Percentiles rank a stretch among this genome's conserved stretches.
These are phyloP conservation scores for Oryzias dopingdopingensis DNA, from an alignment of 2,797 vertebrate genomes.

Conservation along the genomic window DNA sequence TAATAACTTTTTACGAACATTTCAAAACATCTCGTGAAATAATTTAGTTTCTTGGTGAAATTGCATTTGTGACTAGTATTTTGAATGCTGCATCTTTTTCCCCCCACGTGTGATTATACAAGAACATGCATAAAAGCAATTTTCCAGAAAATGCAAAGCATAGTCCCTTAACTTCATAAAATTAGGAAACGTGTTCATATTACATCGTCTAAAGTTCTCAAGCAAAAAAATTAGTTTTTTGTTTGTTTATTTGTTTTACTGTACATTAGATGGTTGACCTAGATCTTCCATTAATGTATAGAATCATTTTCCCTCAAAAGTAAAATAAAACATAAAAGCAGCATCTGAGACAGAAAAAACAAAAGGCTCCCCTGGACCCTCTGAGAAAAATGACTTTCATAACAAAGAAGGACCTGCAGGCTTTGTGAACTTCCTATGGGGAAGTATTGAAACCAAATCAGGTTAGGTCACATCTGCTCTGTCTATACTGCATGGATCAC, in stretches of 20 bases:
- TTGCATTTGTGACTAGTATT: too few species aligned
- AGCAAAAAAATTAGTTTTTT: too few species aligned
- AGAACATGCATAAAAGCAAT: too few species aligned
- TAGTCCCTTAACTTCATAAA: constrained; percentile 38
- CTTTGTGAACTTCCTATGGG: constrained; percentile 78
- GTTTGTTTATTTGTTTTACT: too few species aligned
- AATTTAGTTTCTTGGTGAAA: too few species aligned
- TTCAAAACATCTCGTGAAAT: too few species aligned
- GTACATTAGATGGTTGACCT: neutral
- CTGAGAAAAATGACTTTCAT: constrained; percentile 73
- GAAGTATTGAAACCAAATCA: constrained; percentile 81
- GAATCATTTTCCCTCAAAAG: constrained; percentile 16
- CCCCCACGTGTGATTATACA: too few species aligned
- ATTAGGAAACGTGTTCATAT: too few species aligned
- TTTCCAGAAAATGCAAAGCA: constrained; percentile 36
- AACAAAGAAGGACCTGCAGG: constrained; percentile 75
- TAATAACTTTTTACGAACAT: too few species aligned
- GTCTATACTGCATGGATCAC: constrained; percentile 77
- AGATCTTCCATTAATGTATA: constrained; percentile 21
- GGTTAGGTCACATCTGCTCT: constrained; percentile 79
- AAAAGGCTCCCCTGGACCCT: constrained; percentile 42
- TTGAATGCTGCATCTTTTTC: neutral
- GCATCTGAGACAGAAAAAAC: constrained; percentile 26
- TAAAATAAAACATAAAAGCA: constrained; percentile 34
- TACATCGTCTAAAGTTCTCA: too few species aligned